These are phyloP conservation scores for Promerops cafer DNA, from an alignment of 2,113 vertebrate genomes.

Conservation along the genomic window DNA sequence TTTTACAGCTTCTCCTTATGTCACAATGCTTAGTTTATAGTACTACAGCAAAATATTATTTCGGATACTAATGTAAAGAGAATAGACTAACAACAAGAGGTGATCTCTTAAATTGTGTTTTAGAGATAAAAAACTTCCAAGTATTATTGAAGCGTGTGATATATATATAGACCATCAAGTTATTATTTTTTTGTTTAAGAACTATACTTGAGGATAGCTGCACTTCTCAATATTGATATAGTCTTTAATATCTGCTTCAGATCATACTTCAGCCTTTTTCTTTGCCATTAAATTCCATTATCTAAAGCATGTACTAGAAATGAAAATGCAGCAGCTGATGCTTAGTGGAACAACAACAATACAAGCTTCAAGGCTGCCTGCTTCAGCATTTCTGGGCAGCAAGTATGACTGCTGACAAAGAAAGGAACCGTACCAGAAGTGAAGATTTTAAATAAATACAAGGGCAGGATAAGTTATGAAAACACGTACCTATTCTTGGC, in stretches of 20 bases:
- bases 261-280: not conserved
- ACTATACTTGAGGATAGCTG: not conserved
- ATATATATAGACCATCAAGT: not conserved
- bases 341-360: not conserved
- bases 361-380: not conserved
- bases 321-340: not conserved
- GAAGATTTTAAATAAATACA: not conserved
- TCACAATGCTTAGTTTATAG: not conserved
- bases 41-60: not conserved
- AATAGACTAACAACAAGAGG: not conserved
- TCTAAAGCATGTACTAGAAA: not conserved
- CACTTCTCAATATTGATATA: not conserved
- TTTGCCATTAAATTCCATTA: not conserved
- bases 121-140: not conserved
- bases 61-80: not conserved
- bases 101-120: not conserved
- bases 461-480: accelerated
- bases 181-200: not conserved
- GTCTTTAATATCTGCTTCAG: not conserved
- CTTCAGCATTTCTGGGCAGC: not conserved
- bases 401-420: not conserved
- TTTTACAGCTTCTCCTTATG: not conserved
- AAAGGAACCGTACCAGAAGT: not conserved
- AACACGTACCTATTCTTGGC: accelerated
- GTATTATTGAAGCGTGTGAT: not conserved